Base-by-base conservation (phyloP, 2,113 vertebrate genomes). In the Spea multiplicata region DNA sequence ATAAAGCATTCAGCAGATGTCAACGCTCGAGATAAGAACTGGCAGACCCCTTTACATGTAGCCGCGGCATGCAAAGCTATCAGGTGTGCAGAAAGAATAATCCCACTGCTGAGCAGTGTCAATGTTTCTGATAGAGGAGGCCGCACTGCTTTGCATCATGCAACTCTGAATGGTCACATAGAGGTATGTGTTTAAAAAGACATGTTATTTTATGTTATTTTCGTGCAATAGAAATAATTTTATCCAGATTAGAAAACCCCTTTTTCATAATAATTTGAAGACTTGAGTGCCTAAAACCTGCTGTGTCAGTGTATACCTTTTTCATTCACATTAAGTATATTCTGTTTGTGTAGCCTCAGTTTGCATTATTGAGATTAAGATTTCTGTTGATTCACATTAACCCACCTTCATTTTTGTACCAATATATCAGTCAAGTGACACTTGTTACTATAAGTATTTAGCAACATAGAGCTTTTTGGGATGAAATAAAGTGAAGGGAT, bases 1-100 rank as follows among this genome's bases (percentile, higher is more conserved):
- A 96, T 99, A 75, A 97, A 96, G 62, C 96, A 99, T 85, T 98
- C 97, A 0, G 97, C 97, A 0, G 97, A 99, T 0, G 97, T 99
- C 84, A 99, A 99, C 0, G 97, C 96, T 0, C 93, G 97, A 9
- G 97, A 99, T 91, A 99, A 98, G 91, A 98, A 97, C 90, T 99
- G 97, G 97, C 97, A 98, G 92, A 98, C 97, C 0, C 97, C 97
- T 0, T 88, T 99, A 75, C 97, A 99, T 0, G 96, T 99, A 2
- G 96, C 97, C 0, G 95, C 97, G 0, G 97, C 97, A 13, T 97
- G 98, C 71, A 97, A 97, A 74, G 95, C 97, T 0, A 87, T 97
- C 76, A 93, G 94, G 49, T 99, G 97, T 0, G 97, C 97, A 0
- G 96, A 98, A 88, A 90, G 95, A 78, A 91, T 94, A 87, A 97